Base-by-base conservation (phyloP, 2,888 invertebrate species). In the Diarsia brunnea region DNA sequence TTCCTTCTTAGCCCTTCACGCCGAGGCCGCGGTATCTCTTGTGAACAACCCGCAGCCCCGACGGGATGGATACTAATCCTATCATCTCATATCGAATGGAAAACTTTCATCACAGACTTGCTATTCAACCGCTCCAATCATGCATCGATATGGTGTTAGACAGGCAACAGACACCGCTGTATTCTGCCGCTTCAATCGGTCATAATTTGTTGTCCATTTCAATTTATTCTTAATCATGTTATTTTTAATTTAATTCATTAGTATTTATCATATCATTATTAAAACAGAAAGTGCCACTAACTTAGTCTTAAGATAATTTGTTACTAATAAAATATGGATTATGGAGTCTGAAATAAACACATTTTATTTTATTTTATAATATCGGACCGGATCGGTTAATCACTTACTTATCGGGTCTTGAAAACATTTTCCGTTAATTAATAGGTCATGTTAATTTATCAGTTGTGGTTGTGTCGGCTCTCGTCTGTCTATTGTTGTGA, bases 51-150 rank as follows among this genome's bases (percentile, higher is more conserved):
- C n/a, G n/a, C n/a, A n/a, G n/a, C n/a, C n/a, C n/a, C n/a, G n/a
- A n/a, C n/a, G n/a, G n/a, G n/a, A n/a, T n/a, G 45, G 11, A 21
- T 55, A 38, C 31, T n/a, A 61, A 51, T 12, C 49, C 27, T 61
- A 69, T 67, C 14, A 55, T 66, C 53, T 38, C 51, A 64, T 31
- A 47, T 31, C 4, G 45, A 68, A 38, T 68, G 82, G 86, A 85
- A 82, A 85, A 82, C 63, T 85, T 82, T 82, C 63, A 31, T 77
- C n/a, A 12, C 64, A 58, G 64, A n/a, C n/a, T 68, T 85, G 65
- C 51, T 27, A 60, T n/a, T 31, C 66, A 58, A 24, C 38, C 16
- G 49, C 65, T 68, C 51, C 85, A 81, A 82, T 82, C 86, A 69
- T 69, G 19, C 53, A 31, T 45, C 58, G 63, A 82, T 77, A 82